Conservation (phyloP, 2,888 invertebrate species). For the Tromatobia lineatoria region DNA sequence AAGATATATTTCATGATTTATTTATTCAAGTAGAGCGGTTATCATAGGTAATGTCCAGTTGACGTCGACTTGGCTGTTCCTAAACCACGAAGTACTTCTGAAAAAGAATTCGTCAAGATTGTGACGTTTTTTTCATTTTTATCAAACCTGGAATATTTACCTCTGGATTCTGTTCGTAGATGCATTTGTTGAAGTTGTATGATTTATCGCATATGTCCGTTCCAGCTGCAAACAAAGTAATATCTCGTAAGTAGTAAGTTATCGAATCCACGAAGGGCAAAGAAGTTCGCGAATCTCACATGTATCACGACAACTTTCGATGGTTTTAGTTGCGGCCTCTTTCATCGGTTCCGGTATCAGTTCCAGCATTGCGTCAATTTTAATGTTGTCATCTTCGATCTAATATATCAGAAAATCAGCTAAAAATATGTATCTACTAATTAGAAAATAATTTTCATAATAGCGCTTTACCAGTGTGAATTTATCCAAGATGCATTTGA, state of each 20-base stretch:
- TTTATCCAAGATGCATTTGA: constrained; percentile 76
- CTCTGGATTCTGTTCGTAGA: constrained; percentile 76
- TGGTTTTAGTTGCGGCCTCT: constrained; percentile 62
- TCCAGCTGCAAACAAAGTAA: constrained; percentile 72
- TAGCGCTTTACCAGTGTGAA: constrained; percentile 73
- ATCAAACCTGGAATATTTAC: constrained; percentile 69
- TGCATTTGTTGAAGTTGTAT: constrained; percentile 78
- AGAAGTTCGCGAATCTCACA: constrained; percentile 66
- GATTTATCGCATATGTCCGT: constrained; percentile 77
- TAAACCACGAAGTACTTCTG: constrained; percentile 74
- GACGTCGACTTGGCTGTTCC: not conserved
- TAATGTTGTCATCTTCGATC: constrained; percentile 63
- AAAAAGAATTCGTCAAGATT: constrained; percentile 25
- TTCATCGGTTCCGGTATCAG: constrained; percentile 69
- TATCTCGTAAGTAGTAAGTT: not conserved
- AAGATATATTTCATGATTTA: constrained; percentile 4
- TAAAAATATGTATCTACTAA: not conserved
- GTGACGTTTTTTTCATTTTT: not conserved
- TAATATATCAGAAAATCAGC: not conserved
- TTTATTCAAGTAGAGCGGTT: constrained; percentile 49
- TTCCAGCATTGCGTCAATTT: constrained; percentile 67
- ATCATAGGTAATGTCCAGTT: not conserved
- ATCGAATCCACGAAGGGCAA: not conserved
- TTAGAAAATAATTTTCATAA: not conserved
- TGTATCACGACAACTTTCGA: constrained; percentile 69